Base-by-base conservation (phyloP, 2,113 vertebrate genomes). In the Indri indri region DNA sequence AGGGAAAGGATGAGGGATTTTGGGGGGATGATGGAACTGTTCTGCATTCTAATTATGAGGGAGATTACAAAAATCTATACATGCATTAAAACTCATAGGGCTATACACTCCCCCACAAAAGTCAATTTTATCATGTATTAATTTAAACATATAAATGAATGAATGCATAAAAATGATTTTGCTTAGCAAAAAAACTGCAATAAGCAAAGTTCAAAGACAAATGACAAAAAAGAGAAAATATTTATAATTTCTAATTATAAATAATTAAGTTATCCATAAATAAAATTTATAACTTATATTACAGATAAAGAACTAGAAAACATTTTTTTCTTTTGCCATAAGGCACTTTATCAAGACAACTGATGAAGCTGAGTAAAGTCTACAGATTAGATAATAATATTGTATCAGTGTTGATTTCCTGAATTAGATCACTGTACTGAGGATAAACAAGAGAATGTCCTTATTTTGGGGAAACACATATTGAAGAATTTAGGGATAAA, bases 251-350 rank as follows among this genome's bases (percentile, higher is more conserved):
- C 25, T 61, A 61, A 61, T 61, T 27, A 25, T 27, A 61, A 61
- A 27, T 61, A 61, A 20, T 57, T 22, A 57, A 61, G 59, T 61
- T 61, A 61, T 61, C 59, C 25, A 61, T 61, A 61, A 61, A 61
- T 27, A 61, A 61, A 61, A 34, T 59, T 74, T 92, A 86, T 54
- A 83, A 83, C 73, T 95, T 66, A 83, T 30, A 76, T 82, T 25
- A 82, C 47, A 92, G 47, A 50, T 68, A 83, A 85, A 92, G 16
- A 47, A 94, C 65, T n/a, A 92, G 79, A 90, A 90, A 95, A 37
- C 14, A 84, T 40, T 47, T 84, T 71, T 76, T 91, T 82, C 63
- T 85, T 85, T 95, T 84, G 59, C 25, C 92, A 73, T 80, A 83
- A 92, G 74, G 30, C n/a, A 66, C 59, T 61, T 80, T n/a, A 90